Evolutionary conservation across 53 echinoderm and acorn worm species (phyloP).

Genomic region (Zoroaster sp.): DNA sequence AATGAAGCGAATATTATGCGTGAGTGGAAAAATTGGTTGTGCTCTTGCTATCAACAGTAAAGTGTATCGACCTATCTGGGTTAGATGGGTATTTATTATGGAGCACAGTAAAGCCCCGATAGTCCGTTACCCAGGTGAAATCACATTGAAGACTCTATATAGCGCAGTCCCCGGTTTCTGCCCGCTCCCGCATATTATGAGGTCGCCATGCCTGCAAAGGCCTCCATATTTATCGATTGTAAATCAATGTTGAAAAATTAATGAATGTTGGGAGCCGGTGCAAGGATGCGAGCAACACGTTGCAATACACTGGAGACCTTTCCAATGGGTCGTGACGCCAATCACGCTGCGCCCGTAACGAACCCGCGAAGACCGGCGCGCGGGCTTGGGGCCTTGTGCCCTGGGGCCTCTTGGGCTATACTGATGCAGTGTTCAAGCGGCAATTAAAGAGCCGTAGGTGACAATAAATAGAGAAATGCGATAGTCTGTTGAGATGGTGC

Average conservation of each 20-base stretch:
- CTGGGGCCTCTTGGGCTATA: not conserved
- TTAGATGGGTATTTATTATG: no score
- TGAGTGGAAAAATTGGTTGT: not conserved
- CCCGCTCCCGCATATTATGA: slow-evolving; percentile 16
- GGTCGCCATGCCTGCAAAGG: slow-evolving; percentile 13
- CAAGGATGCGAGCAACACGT: slow-evolving; percentile 60
- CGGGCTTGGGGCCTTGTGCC: not conserved
- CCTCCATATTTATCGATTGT: slow-evolving; percentile 56
- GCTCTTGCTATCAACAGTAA: not conserved
- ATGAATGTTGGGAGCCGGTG: slow-evolving; percentile 55
- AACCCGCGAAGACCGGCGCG: not conserved
- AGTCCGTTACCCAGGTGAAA: not conserved
- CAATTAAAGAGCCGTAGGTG: slow-evolving; percentile 43
- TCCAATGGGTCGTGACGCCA: slow-evolving; percentile 30
- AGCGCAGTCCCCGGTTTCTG: not conserved
- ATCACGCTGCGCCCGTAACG: slow-evolving; percentile 27
- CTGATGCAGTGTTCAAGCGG: slow-evolving; percentile 20
- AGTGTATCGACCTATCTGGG: not conserved
- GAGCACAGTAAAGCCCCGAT: not conserved
- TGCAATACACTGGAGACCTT: slow-evolving; percentile 51
- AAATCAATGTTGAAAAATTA: slow-evolving; percentile 64
- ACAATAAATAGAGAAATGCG: slow-evolving; percentile 26
- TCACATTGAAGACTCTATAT: not conserved
- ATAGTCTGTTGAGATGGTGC: slow-evolving; percentile 26
- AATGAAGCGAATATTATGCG: not conserved